A percentile compares a stretch with the other conserved stretches of the same genome.
Evolutionary conservation across 2,888 invertebrate genomes (phyloP).

Genomic region (Habrosyne pyritoides): DNA sequence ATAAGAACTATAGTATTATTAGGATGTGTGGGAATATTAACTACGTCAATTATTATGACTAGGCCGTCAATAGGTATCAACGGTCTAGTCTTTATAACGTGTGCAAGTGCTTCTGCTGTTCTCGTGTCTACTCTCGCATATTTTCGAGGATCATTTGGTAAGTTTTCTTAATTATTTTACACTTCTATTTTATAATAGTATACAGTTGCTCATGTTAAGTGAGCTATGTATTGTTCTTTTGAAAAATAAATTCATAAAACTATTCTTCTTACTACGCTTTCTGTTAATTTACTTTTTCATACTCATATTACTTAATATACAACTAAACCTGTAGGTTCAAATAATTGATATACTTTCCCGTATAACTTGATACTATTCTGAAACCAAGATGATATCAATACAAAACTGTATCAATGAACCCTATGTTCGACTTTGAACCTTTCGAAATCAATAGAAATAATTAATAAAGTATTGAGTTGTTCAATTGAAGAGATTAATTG

Average conservation of each 20-base stretch:
- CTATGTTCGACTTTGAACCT: not conserved
- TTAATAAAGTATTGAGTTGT: not conserved
- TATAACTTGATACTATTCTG: not conserved
- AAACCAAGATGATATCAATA: too few species aligned
- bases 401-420: too few species aligned
- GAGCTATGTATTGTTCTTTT: too few species aligned
- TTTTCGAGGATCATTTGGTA: slow-evolving; percentile 56
- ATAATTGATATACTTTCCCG: not conserved
- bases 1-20: slow-evolving; percentile 54
- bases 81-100: slow-evolving; percentile 57
- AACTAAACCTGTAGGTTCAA: not conserved
- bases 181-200: too few species aligned
- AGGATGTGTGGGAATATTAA: slow-evolving; percentile 52
- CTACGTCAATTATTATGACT: slow-evolving; percentile 52
- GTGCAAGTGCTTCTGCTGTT: slow-evolving; percentile 53
- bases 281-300: too few species aligned
- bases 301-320: not conserved
- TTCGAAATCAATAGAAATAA: not conserved
- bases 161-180: too few species aligned
- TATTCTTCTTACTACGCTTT: too few species aligned
- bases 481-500: slow-evolving; percentile 4
- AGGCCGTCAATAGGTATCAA: slow-evolving; percentile 20
- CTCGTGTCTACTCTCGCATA: slow-evolving; percentile 50
- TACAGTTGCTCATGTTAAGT: too few species aligned
- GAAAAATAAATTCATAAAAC: too few species aligned